Percentiles rank a stretch among this genome's conserved stretches.
These are phyloP conservation scores for Platysternon megacephalum DNA, from an alignment of 2,113 vertebrate species.

Conservation along the genomic window DNA sequence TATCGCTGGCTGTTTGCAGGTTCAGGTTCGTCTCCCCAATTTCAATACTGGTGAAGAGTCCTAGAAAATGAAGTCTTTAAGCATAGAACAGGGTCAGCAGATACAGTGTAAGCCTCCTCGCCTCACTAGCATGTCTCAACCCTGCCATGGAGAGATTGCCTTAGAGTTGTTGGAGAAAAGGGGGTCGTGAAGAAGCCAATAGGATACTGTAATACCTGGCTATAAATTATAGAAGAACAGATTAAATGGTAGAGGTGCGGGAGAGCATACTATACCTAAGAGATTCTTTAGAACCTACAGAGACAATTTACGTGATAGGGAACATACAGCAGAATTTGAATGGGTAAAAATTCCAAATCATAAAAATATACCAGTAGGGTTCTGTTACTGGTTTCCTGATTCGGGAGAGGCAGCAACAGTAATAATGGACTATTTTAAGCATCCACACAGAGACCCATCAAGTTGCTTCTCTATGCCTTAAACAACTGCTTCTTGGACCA, in stretches of 20 bases:
- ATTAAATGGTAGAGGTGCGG: not conserved
- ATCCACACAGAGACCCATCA: not conserved
- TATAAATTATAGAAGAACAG: not conserved
- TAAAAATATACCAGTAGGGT: fast-evolving
- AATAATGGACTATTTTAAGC: not conserved
- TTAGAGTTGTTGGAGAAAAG: not conserved
- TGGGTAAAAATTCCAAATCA: not conserved
- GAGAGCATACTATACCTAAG: not conserved
- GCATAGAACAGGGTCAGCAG: not conserved
- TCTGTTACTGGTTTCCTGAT: fast-evolving
- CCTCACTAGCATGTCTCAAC: not conserved
- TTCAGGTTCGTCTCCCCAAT: not conserved
- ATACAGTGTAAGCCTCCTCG: not conserved
- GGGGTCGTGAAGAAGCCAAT: not conserved
- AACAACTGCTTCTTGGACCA: not conserved
- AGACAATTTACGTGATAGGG: not conserved
- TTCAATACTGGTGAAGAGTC: not conserved
- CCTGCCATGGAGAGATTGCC: not conserved
- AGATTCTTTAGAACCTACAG: not conserved
- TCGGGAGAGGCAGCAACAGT: not conserved
- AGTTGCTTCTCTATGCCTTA: not conserved
- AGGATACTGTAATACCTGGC: not conserved
- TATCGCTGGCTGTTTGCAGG: not conserved
- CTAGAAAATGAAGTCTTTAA: not conserved
- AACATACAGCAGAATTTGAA: not conserved